Conservation (phyloP, 2,888 invertebrate species). For the Thecophora atra region DNA sequence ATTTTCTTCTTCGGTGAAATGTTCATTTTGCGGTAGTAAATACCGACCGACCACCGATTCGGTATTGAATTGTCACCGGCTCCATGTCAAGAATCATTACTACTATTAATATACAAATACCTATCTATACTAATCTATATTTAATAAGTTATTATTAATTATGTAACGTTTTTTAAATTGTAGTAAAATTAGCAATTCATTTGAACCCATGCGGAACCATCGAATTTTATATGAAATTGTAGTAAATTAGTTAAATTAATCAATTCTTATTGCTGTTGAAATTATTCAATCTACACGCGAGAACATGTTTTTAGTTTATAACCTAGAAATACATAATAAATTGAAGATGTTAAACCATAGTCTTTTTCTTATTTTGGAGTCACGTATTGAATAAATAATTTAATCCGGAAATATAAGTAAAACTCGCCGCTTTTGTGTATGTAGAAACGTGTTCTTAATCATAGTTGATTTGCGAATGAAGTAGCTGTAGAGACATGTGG, state of each 20-base stretch:
- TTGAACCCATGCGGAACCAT: slow-evolving; percentile 13
- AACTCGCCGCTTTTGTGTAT: too few relatives aligned
- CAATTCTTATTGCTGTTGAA: neutral
- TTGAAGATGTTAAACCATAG: neutral
- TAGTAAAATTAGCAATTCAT: slow-evolving; percentile 4
- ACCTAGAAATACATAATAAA: slow-evolving; percentile 19
- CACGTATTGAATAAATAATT: neutral
- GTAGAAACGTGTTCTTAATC: too few relatives aligned
- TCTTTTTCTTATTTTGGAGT: neutral
- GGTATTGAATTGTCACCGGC: too few relatives aligned
- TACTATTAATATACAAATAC: neutral
- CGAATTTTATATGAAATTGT: slow-evolving; percentile 15
- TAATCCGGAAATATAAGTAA: too few relatives aligned
- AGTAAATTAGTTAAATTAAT: slow-evolving; percentile 1
- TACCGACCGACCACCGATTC: too few relatives aligned
- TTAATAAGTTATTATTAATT: neutral
- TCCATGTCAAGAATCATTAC: too few relatives aligned
- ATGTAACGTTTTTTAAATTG: neutral
- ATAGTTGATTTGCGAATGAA: too few relatives aligned
- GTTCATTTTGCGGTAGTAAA: neutral
- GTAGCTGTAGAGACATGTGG: too few relatives aligned
- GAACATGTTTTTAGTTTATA: slow-evolving; percentile 10
- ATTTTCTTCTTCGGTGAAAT: neutral
- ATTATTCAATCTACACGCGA: neutral
- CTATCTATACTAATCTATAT: slow-evolving; percentile 1